Evolutionary conservation across 2,113 vertebrate genomes (phyloP), one percentile per base, ranked within the genome.

Genomic region (Acanthisitta chloris): DNA sequence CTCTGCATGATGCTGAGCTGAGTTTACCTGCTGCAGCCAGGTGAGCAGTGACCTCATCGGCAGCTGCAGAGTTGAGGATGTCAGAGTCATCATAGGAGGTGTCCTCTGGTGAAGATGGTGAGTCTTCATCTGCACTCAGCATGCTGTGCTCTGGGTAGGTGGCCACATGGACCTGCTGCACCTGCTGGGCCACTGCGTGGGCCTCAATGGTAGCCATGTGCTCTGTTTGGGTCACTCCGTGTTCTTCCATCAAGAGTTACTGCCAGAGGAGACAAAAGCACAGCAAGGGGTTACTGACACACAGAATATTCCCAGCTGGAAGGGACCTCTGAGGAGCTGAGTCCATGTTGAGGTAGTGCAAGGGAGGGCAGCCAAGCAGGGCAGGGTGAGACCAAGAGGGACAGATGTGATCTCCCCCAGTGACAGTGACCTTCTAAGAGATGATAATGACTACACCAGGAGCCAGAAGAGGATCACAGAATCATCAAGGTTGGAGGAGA

Each of bases 131-230:
- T 0, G 99, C 99, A 2, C 99, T 99, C 94, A 99, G 97, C 99
- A 99, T 99, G 77, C 98, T 97, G 61, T 99, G 97, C 59, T 99
- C 99, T 3, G 99, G 99, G 92, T 98, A 99, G 17, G 99, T 99
- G 93, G 99, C 98, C 87, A 99, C 99, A 2, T 99, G 98, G 89
- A 99, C 99, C 98, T 99, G 99, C 95, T 99, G 98, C 10, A 99
- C 98, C 96, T 99, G 99, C 69, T 99, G 99, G 82, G 98, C 98
- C 96, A 99, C 99, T 14, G 99, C 98, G 36, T 99, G 98, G 26
- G 99, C 99, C 97, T 99, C 99, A 49, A 99, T 99, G 94, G 99
- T 99, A 42, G 99, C 99, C 99, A 99, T 99, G 98, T 99, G 99
- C 67, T 99, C 99, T 1, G 99, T 97, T 83, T 99, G 98, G 82